phyloP scores from a whole-genome alignment of 2,113 vertebrate genomes.

The Callospermophilus lateralis region DNA sequence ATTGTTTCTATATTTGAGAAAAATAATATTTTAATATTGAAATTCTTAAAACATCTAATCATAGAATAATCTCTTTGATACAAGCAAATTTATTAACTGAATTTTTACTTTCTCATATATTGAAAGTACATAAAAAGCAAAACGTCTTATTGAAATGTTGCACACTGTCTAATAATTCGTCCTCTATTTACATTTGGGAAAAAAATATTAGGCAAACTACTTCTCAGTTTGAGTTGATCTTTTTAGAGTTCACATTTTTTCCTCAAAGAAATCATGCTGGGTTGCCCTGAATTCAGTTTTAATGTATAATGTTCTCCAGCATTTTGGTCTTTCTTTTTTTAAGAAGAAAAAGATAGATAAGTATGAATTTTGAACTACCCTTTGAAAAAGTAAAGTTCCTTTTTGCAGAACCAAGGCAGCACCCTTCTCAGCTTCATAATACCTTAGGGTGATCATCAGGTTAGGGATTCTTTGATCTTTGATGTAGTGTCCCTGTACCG shows the following conservation, averaged over 20 bases:
- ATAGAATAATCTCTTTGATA: background rate
- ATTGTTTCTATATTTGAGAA: too few species aligned
- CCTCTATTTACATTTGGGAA: background rate
- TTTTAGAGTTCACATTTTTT: background rate
- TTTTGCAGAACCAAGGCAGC: background rate
- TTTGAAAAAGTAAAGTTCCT: conserved; percentile 42
- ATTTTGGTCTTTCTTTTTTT: conserved; percentile 38
- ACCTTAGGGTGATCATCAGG: background rate
- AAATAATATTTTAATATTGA: too few species aligned
- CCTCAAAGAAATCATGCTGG: background rate
- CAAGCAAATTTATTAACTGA: background rate
- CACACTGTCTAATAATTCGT: background rate
- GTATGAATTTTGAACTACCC: conserved; percentile 39
- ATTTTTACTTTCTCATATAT: background rate
- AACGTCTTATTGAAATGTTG: background rate
- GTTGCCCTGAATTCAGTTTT: background rate
- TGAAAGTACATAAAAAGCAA: background rate
- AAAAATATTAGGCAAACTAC: background rate
- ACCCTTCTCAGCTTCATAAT: background rate
- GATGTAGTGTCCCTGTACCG: too few species aligned
- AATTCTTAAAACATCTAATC: too few species aligned
- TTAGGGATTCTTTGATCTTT: background rate
- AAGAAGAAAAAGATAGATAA: conserved; percentile 5
- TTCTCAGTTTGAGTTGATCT: background rate
- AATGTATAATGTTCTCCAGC: conserved; percentile 17